Evolutionary conservation across 1,140 invertebrate species (phyloP), one percentile per base, ranked within the genome.

Genomic region (Plectus sambesii): DNA sequence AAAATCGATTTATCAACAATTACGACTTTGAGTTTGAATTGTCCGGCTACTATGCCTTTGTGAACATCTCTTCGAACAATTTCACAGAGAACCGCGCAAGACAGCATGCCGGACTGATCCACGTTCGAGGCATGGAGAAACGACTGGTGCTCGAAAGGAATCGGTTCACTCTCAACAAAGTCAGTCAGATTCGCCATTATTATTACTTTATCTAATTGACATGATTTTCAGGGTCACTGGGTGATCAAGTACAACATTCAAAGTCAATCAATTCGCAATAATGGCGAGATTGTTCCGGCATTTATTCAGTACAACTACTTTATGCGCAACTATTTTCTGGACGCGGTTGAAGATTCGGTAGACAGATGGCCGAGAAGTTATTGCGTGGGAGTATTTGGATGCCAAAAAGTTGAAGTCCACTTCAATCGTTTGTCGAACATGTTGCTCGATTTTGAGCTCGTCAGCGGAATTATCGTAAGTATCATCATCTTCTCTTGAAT

Each of bases 61-160:
- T 80, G 0, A 77, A 75, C 36, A 80, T 98, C 35, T 82, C 83
- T 0, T 78, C 79, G 47, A 94, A 89, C 68, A 73, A 78, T 6
- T 93, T 97, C 63, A 77, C 79, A 1, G 80, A 84, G 27, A 99
- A 98, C 65, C 71, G 72, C 23, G 63, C 66, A 5, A 30, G 26
- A 2, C 5, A 38, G 15, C 29, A 25, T 4, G 17, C 24, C n/a
- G 85, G 92, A 0, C 70, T 98, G 12, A 76, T 98, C 2, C 79
- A 81, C 0, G 74, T 98, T 3, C 75, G 79, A 45, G 93, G 94
- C 12, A 98, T 96, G 88, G 94, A 99, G 70, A 99, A 99, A 71
- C 81, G 83, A 59, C 77, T 96, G 71, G 74, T 79, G 23, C 81
- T 78, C 69, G 79, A 60, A 79, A 82, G 73, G 66, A 82, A 83